Base-by-base conservation (phyloP, 2,113 vertebrate species). In the Tylochromis polylepis region DNA sequence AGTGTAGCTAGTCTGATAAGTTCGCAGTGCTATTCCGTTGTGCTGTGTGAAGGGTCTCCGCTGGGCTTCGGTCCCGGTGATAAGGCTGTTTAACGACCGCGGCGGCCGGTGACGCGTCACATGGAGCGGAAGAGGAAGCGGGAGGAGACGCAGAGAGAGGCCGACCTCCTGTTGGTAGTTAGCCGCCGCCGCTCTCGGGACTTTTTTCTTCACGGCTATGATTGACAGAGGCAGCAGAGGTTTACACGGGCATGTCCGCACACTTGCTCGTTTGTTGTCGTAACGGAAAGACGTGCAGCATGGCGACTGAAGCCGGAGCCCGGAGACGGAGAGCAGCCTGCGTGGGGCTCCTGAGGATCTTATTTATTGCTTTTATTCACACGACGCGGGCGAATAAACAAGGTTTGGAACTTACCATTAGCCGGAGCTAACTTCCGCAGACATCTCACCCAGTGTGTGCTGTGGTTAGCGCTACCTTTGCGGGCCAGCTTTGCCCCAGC, bases 361-460 rank as follows among this genome's bases (percentile, higher is more conserved):
- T 97, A 96, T 97, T 97, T 96, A 96, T 97, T 96, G 94, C 95
- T 95, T 94, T 96, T 92, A 95, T 96, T 89, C 95, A 97, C 87
- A 75, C 93, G 91, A 88, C 95, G 89, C 92, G 95, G 86, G 96
- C 96, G 81, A 96, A 96, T 90, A 96, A 97, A 93, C 95, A 97
- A 97, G 96, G 96, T 97, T 91, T 88, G 96, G 95, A 91, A 92
- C 79, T 91, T 85, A 85, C 86, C 88, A 49, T 56, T 91, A 92
- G 93, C 91, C 62, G 4, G 57, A 70, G 91, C 93, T 94, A 92
- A 91, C 94, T 93, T 92, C 91, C 91, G 88, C 43, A 87, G 88
- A 85, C 83, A 92, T 90, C 84, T 89, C 18, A 56, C 65, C n/a
- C 75, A 88, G 86, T 91, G 65, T 49, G 51, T 58, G 58, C 56